Percentiles rank a stretch among this genome's conserved stretches.
phyloP scores from a whole-genome alignment of 2,113 vertebrate genomes.

The Telmatochromis sp. region DNA sequence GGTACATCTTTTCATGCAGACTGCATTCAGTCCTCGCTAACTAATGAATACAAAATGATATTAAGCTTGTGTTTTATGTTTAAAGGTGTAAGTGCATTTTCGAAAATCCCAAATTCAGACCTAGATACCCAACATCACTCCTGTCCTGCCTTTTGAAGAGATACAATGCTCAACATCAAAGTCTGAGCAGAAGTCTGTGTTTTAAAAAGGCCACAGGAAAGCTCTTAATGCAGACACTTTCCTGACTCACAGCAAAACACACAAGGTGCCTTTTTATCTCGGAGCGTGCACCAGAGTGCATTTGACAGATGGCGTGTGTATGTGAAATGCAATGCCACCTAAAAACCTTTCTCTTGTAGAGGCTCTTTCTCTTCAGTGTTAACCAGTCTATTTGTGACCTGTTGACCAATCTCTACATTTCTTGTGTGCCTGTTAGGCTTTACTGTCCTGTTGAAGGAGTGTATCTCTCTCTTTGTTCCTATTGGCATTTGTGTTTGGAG shows the following conservation, averaged over 20 bases:
- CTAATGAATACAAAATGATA: not conserved
- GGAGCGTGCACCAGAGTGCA: not conserved
- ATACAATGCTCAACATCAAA: constrained; percentile 40
- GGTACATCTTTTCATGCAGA: not conserved
- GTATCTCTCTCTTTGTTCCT: constrained; percentile 13
- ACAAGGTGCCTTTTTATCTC: constrained; percentile 25
- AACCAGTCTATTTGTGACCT: constrained; percentile 16
- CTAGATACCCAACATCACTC: constrained; percentile 9
- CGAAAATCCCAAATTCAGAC: constrained; percentile 13
- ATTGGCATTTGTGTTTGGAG: not conserved
- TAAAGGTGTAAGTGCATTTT: not conserved
- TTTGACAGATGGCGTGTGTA: constrained; percentile 13
- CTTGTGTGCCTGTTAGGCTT: constrained; percentile 3
- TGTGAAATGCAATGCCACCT: not conserved
- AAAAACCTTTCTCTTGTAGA: constrained; percentile 13
- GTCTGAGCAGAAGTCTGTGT: constrained; percentile 12
- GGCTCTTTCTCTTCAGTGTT: constrained; percentile 5
- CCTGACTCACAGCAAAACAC: constrained; percentile 41
- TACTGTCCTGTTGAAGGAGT: not conserved
- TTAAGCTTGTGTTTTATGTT: constrained; percentile 7
- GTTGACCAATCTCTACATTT: constrained; percentile 9
- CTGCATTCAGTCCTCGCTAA: not conserved
- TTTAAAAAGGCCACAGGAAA: constrained; percentile 39
- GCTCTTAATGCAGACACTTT: constrained; percentile 42
- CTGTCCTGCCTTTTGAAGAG: constrained; percentile 14